These are phyloP conservation scores for Spodoptera frugiperda DNA, from an alignment of 1,140 invertebrate genomes.

Conservation along the genomic window DNA sequence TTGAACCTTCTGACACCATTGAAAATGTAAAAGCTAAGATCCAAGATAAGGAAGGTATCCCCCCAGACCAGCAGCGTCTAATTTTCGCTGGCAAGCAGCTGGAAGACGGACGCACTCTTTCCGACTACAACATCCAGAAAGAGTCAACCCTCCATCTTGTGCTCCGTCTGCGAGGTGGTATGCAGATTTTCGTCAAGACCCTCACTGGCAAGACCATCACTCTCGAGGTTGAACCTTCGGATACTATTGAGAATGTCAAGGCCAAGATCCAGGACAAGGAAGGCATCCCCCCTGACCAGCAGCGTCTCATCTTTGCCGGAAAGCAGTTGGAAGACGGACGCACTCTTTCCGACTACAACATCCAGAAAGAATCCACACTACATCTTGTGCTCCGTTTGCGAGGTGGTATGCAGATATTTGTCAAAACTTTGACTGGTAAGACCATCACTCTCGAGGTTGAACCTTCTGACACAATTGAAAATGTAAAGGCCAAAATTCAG, in stretches of 20 bases:
- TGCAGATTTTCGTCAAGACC: conserved; percentile 89
- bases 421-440: conserved; percentile 89
- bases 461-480: conserved; percentile 87
- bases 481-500: conserved; percentile 93
- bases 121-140: conserved; percentile 35
- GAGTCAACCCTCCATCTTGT: conserved; percentile 51
- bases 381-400: conserved; percentile 90
- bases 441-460: conserved; percentile 87
- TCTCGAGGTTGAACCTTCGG: conserved; percentile 89
- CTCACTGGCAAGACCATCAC: conserved; percentile 91
- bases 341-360: conserved; percentile 62
- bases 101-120: too few relatives aligned
- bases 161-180: conserved; percentile 56
- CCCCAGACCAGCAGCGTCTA: conserved; percentile 18
- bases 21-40: conserved; percentile 39
- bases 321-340: conserved; percentile 62
- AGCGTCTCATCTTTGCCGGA: conserved; percentile 87
- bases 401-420: conserved; percentile 91
- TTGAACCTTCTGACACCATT: not conserved
- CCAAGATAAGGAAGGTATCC: conserved; percentile 16
- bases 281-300: conserved; percentile 89
- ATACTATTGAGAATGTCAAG: conserved; percentile 90
- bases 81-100: not conserved
- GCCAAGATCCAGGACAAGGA: conserved; percentile 90
- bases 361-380: conserved; percentile 87